Base-by-base conservation (phyloP, 2,797 vertebrate genomes). In the Pseudotriccus pelzelni region DNA sequence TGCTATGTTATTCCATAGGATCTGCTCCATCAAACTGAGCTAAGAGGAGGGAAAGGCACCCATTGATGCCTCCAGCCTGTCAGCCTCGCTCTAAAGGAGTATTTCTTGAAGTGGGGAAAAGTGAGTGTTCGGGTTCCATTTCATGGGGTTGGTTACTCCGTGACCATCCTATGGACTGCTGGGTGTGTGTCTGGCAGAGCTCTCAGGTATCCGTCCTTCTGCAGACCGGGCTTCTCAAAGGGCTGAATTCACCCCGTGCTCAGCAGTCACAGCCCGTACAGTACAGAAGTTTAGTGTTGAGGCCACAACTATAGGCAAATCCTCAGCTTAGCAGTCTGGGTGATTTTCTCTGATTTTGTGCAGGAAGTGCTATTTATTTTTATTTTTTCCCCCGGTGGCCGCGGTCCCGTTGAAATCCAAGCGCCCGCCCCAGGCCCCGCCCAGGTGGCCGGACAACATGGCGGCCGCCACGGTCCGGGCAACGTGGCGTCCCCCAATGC, bases 151-250 rank as follows among this genome's bases (percentile, higher is more conserved):
- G 53, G 4, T 39, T 30, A 7, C 17, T 16, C 10, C 28, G 76
- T 20, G 47, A 44, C 37, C 28, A 24, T 13, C 19, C 62, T 34
- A 13, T 24, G 53, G 13, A 3, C 8, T 41, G 27, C 21, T 41
- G 5, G 23, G 37, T 16, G 73, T 22, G 23, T 22, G 36, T 49
- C 43, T 20, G 66, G 25, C 53, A 47, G 36, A 56, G 50, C 50
- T 16, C 28, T 52, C 50, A 12, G 30, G 16, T 11, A 17, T 15
- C 49, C 16, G 6, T 52, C 50, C 28, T 19, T 43, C 6, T 28
- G 37, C n/a, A 34, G 9, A 22, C 7, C 39, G 25, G n/a, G 0
- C 1, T 3, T 52, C 66, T 22, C 53, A 9, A 3, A 4, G 39
- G 74, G 60, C 47, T 59, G 58, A 17, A 53, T 32, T 46, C 46